Percentiles rank a stretch among this genome's conserved stretches.
phyloP scores from a whole-genome alignment of 2,888 invertebrate genomes.

The Eupithecia tripunctaria region DNA sequence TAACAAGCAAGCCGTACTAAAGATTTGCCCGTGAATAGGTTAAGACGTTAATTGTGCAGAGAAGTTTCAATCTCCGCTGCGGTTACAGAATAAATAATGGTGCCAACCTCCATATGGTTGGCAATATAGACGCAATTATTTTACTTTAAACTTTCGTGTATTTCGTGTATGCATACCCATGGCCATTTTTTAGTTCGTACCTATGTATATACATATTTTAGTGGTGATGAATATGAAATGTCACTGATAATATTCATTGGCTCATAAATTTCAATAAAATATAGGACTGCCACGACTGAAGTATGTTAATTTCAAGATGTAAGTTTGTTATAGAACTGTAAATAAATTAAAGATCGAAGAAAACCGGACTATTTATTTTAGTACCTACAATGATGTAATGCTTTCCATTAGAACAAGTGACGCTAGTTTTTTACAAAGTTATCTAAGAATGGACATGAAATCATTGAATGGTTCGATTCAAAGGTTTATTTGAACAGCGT shows the following conservation, averaged over 20 bases:
- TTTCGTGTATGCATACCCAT: not conserved
- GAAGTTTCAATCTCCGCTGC: slow-evolving; percentile 17
- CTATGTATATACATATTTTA: slow-evolving; percentile 3
- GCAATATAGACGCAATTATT: not conserved
- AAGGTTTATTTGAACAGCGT: slow-evolving; percentile 24
- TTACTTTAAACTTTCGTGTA: not conserved
- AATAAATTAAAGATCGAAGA: not conserved
- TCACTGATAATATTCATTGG: not conserved
- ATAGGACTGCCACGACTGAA: not conserved
- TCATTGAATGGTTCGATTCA: slow-evolving; percentile 21
- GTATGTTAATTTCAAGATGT: not conserved
- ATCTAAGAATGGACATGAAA: slow-evolving; percentile 13
- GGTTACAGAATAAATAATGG: slow-evolving; percentile 13
- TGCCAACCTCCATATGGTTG: not conserved
- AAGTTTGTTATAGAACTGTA: not conserved
- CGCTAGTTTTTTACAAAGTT: not conserved
- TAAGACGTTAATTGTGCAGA: slow-evolving; percentile 24
- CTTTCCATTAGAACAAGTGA: not conserved
- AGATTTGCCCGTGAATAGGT: slow-evolving; percentile 29
- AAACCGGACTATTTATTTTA: not conserved
- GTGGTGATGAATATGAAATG: not conserved
- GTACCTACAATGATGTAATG: not conserved
- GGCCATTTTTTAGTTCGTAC: not conserved
- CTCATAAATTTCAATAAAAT: not conserved
- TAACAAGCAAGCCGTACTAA: slow-evolving; percentile 17